Conservation (phyloP, 1,140 invertebrate genomes). For the Antheraea pernyi region DNA sequence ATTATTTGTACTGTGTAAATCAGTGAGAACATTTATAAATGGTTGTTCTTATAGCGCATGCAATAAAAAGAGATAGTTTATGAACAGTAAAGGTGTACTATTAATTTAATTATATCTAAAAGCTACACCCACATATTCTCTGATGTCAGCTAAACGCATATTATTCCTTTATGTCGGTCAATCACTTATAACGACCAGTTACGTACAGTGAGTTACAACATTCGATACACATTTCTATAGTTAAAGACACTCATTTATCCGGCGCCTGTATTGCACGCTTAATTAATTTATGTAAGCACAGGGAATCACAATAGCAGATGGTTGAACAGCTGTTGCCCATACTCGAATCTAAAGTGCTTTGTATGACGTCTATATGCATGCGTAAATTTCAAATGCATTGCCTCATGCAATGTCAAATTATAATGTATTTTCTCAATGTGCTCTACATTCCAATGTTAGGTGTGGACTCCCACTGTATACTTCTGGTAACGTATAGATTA, state of each 20-base stretch:
- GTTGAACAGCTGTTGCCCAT: slow-evolving; percentile 44
- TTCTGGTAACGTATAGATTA: background rate
- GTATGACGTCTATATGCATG: slow-evolving; percentile 36
- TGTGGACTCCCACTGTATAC: background rate
- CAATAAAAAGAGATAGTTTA: background rate
- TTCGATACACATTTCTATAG: slow-evolving; percentile 29
- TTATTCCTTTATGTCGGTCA: slow-evolving; percentile 23
- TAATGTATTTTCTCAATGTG: background rate
- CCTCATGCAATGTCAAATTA: background rate
- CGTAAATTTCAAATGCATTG: slow-evolving; percentile 27
- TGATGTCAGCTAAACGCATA: slow-evolving; percentile 11
- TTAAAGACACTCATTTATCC: slow-evolving; percentile 22
- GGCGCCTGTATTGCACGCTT: slow-evolving; percentile 35
- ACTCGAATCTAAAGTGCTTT: slow-evolving; percentile 26
- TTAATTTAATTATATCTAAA: slow-evolving; percentile 16
- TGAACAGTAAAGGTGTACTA: slow-evolving; percentile 8
- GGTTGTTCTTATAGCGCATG: background rate
- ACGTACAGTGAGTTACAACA: slow-evolving; percentile 19
- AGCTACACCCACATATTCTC: slow-evolving; percentile 11
- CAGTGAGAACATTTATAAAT: too few relatives aligned
- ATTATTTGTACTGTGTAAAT: too few relatives aligned
- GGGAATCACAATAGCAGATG: slow-evolving; percentile 51
- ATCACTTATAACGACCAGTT: slow-evolving; percentile 25
- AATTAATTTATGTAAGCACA: slow-evolving; percentile 45
- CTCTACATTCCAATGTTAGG: background rate